These are phyloP conservation scores for Hyperoplus lanceolatus DNA, from an alignment of 2,797 vertebrate genomes.

Conservation along the genomic window DNA sequence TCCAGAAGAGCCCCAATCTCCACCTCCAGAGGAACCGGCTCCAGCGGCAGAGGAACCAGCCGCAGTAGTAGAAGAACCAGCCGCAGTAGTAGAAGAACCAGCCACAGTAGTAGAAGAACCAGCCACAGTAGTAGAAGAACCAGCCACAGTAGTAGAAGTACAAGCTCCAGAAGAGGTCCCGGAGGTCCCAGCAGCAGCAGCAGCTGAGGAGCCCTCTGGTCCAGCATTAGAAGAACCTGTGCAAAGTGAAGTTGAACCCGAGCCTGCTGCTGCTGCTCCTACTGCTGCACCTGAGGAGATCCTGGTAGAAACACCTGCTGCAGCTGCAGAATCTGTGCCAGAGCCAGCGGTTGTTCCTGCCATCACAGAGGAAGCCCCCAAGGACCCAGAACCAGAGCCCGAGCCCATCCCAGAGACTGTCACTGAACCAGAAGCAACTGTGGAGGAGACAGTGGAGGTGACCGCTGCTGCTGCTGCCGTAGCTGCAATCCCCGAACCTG, in stretches of 20 bases:
- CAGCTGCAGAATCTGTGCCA: conserved; percentile 40
- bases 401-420: conserved; percentile 55
- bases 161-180: background rate
- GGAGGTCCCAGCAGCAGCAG: conserved; percentile 27
- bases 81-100: background rate
- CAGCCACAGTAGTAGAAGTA: background rate
- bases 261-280: conserved; percentile 10
- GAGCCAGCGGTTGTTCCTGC: conserved; percentile 48
- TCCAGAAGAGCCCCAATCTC: conserved; percentile 55
- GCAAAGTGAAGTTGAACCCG: background rate
- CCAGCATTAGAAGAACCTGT: conserved; percentile 20
- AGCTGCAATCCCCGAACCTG: conserved; percentile 29
- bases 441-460: conserved; percentile 36
- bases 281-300: conserved; percentile 36
- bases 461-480: conserved; percentile 27
- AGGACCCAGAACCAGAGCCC: conserved; percentile 47
- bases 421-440: conserved; percentile 48
- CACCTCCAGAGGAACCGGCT: conserved; percentile 45
- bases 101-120: background rate
- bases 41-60: background rate
- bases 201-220: conserved; percentile 13
- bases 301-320: conserved; percentile 44
- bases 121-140: no score
- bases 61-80: background rate
- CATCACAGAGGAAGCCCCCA: conserved; percentile 36